Conservation (phyloP, 2,797 vertebrate genomes). For the Galagoides demidoff region DNA sequence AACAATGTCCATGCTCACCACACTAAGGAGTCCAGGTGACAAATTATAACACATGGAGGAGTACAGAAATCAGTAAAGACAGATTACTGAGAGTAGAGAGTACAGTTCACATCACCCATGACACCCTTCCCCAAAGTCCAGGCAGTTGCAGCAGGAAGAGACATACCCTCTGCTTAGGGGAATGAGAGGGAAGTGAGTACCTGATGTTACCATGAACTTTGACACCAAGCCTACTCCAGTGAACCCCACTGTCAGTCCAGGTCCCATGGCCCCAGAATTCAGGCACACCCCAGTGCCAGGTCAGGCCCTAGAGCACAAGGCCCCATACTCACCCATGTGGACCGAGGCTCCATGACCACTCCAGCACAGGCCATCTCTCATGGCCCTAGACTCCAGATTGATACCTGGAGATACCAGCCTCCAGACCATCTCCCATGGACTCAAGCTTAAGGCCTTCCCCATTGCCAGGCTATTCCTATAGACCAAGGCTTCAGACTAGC, state of each 20-base stretch:
- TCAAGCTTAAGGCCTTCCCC: neutral
- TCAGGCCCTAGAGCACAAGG: neutral
- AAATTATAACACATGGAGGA: neutral
- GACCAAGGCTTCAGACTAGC: neutral
- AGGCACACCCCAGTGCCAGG: neutral
- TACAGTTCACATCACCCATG: neutral
- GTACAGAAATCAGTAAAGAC: neutral
- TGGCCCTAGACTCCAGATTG: neutral
- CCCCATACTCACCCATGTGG: neutral
- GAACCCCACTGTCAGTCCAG: neutral
- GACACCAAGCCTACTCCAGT: neutral
- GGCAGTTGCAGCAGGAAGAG: neutral
- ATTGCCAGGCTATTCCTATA: neutral
- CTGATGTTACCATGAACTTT: neutral
- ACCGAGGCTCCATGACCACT: neutral
- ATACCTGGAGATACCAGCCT: neutral
- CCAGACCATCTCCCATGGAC: neutral
- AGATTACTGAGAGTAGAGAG: neutral
- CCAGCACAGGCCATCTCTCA: neutral
- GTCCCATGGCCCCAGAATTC: too few relatives aligned
- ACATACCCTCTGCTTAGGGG: neutral
- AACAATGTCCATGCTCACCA: neutral
- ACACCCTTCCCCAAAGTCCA: neutral
- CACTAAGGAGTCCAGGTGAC: neutral
- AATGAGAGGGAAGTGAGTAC: neutral